A percentile compares a stretch with the other conserved stretches of the same genome.
Evolutionary conservation across 1,140 invertebrate species (phyloP).

Genomic region (Chrysoperla carnea): DNA sequence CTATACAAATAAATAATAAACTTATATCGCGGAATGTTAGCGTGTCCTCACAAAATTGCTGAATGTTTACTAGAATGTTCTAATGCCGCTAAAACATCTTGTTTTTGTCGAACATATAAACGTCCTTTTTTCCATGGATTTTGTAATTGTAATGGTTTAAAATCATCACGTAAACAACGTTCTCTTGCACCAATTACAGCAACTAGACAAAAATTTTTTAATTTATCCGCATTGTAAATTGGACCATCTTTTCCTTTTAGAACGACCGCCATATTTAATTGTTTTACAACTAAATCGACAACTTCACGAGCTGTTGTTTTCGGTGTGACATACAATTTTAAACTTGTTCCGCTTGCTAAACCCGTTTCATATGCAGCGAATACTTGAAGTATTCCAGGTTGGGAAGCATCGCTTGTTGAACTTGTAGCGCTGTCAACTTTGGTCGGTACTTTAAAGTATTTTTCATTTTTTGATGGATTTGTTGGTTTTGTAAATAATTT

Average conservation of each 20-base stretch:
- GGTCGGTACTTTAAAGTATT: background rate
- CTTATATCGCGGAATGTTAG: background rate
- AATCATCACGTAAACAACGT: conserved; percentile 80
- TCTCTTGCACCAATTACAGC: conserved; percentile 86
- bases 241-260: conserved; percentile 72
- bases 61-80: conserved; percentile 65
- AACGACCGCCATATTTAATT: conserved; percentile 82
- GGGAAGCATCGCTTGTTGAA: conserved; percentile 12
- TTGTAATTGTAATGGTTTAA: conserved; percentile 77
- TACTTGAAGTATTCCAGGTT: conserved; percentile 58
- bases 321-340: conserved; percentile 81
- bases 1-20: background rate
- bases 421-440: conserved; percentile 4
- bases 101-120: conserved; percentile 77
- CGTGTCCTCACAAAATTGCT: conserved; percentile 12
- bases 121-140: conserved; percentile 90
- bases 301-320: conserved; percentile 84
- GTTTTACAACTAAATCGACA: conserved; percentile 82
- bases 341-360: conserved; percentile 73
- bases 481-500: conserved; percentile 22
- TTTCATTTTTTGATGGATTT: background rate
- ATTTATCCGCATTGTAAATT: conserved; percentile 60
- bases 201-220: conserved; percentile 81
- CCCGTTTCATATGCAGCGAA: conserved; percentile 92
- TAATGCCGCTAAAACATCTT: conserved; percentile 70